Base-by-base conservation (phyloP, 64 coral and sea anemone genomes). In the Trachythela sp. region DNA sequence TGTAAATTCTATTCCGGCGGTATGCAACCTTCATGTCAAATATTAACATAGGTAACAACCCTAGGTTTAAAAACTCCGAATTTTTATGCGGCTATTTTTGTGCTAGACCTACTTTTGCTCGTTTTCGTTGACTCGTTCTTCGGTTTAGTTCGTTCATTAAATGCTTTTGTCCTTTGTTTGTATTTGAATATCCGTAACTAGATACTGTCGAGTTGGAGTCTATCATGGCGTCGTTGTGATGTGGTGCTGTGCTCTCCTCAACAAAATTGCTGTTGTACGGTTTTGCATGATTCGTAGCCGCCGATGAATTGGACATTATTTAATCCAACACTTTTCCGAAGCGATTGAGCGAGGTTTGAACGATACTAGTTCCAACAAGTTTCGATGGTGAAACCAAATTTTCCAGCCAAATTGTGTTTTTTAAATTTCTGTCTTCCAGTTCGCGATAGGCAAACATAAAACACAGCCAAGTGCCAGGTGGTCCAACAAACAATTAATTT, bases 41-140 rank as follows among this genome's bases (percentile, higher is more conserved):
- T 64, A 64, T 64, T 64, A 64, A 64, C 56, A 64, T 64, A 64
- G 7, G 20, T 64, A 26, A n/a, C 6, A 64, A 64, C 26, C 20
- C 26, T 27, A 26, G 26, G 7, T 18, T 80, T 80, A 34, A 80
- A 36, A 80, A 80, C 6, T 68, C 20, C 59, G n/a, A 68, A 68
- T 68, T 68, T 68, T 68, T 68, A 22, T n/a, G 30, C 59, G 20
- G 59, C 59, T 68, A 6, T 6, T 68, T 31, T 30, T 8, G 85
- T 71, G 54, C 77, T 39, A 54, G 91, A 95, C 96, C 90, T 99
- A 99, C 96, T 99, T 99, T 99, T 14, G 96, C 86, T 39, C 96
- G 91, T 85, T 99, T 99, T 85, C 96, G 91, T 48, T 99, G 96
- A 59, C 96, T 99, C 60, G 96, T 99, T 84, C 96, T 88, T 70